Base-by-base conservation (phyloP, 2,888 invertebrate genomes). In the Eupithecia tripunctaria region DNA sequence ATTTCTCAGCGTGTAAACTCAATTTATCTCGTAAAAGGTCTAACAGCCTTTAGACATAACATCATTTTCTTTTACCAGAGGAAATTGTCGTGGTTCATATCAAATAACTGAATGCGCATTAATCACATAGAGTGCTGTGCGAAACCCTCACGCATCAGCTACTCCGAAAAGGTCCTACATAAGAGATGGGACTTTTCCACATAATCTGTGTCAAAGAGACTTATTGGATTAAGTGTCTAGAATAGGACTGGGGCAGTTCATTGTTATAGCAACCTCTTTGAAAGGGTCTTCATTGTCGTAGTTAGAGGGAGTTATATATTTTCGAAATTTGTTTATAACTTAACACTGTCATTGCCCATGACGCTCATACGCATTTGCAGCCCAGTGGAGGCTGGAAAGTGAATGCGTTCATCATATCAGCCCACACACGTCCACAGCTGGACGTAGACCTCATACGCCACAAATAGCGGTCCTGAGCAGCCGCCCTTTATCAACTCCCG, bases 51-150 rank as follows among this genome's bases (percentile, higher is more conserved):
- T 70, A 60, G n/a, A 68, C n/a, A 38, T 60, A 70, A 60, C 47
- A 66, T 67, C 62, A 68, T 63, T 29, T 70, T 36, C 36, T 64
- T 64, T 64, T 56, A 25, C 47, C 69, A 66, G 18, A 38, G 60
- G 64, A 63, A 59, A 70, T 75, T 76, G 74, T 78, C 77, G 76
- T 67, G 71, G 78, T 76, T 66, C 69, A 72, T 78, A 78, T 79
- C 80, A 80, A 81, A 83, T 82, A 82, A 81, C 81, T 76, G 70
- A 76, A 79, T 70, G 75, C 76, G 78, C 82, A 86, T 86, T 86
- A 85, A 86, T 86, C 81, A 82, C 70, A 27, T 68, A 68, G 79
- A 85, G 84, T 83, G 82, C 73, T 80, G 78, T 79, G 72, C 60
- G 71, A 73, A 72, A 78, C 78, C 79, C 80, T 83, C 80, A 76